Evolutionary conservation across 2,888 invertebrate species (phyloP).

Genomic region (Pharmacophagus antenor): DNA sequence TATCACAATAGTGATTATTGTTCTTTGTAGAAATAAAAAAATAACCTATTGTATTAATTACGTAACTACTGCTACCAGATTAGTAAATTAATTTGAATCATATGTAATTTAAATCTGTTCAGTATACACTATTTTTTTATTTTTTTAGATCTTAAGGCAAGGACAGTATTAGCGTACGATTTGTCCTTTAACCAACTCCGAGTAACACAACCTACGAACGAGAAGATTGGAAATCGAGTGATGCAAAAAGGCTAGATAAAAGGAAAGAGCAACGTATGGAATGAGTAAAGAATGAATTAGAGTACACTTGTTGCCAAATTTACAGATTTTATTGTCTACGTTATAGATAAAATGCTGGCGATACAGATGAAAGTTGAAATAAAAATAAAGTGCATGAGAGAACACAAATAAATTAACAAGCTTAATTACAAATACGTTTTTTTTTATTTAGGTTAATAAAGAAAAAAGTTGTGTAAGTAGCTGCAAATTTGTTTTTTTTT

Average conservation of each 20-base stretch:
- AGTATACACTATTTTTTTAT: slow-evolving; percentile 6
- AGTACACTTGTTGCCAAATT: neutral
- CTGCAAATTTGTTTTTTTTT: no score
- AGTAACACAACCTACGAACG: slow-evolving; percentile 25
- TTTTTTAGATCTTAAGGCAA: slow-evolving; percentile 16
- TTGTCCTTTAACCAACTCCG: slow-evolving; percentile 17
- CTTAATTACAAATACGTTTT: no score
- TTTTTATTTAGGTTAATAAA: no score
- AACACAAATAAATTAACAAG: no score
- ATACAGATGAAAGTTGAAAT: no score
- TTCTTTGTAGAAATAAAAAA: neutral
- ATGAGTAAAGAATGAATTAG: slow-evolving; percentile 2
- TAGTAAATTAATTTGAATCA: slow-evolving; percentile 7
- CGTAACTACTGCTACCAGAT: slow-evolving; percentile 14
- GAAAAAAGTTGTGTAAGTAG: no score
- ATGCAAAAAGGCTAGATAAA: neutral
- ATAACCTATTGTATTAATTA: slow-evolving; percentile 20
- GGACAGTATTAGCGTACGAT: slow-evolving; percentile 16
- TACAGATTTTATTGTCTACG: neutral
- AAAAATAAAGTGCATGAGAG: no score
- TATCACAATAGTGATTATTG: slow-evolving; percentile 26
- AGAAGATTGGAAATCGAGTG: slow-evolving; percentile 21
- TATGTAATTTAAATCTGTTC: slow-evolving; percentile 4
- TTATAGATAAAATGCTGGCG: no score
- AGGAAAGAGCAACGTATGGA: slow-evolving; percentile 7